Evolutionary conservation across 1,140 invertebrate genomes (phyloP).

Genomic region (Orius insidiosus): DNA sequence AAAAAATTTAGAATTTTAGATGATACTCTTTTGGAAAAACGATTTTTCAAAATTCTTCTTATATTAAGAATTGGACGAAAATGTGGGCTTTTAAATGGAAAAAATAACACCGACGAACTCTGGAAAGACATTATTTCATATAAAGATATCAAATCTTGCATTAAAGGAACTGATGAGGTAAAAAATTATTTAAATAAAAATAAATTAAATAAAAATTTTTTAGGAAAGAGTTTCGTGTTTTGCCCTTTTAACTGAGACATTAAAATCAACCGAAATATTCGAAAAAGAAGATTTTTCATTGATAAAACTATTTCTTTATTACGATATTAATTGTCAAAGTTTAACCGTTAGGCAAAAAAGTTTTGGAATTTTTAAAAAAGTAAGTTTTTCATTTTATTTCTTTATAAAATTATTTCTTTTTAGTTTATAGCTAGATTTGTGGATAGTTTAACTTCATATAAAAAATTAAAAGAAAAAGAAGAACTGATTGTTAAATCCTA

Average conservation of each 20-base stretch:
- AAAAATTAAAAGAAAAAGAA: neutral
- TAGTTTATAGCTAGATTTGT: constrained; percentile 25
- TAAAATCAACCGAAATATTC: no score
- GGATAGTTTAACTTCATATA: constrained; percentile 22
- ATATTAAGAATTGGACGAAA: neutral
- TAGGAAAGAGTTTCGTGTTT: neutral
- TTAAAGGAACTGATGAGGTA: no score
- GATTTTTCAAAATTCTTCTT: neutral
- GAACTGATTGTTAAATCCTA: constrained; percentile 15
- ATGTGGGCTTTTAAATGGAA: constrained; percentile 28
- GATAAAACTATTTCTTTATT: constrained; percentile 32
- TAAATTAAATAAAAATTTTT: constrained; percentile 14
- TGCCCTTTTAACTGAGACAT: no score
- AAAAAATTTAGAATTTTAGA: neutral
- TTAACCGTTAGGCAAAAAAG: constrained; percentile 39
- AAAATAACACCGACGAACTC: constrained; percentile 23
- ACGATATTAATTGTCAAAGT: constrained; percentile 52
- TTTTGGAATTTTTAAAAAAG: constrained; percentile 42
- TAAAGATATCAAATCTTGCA: no score
- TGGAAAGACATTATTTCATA: no score
- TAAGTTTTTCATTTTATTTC: constrained; percentile 17
- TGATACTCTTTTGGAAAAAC: neutral
- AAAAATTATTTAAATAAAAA: no score
- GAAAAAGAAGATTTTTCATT: no score
- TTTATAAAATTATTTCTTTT: constrained; percentile 15